These are phyloP conservation scores for Anarrhichthys ocellatus DNA, from an alignment of 2,113 vertebrate genomes.

Conservation along the genomic window DNA sequence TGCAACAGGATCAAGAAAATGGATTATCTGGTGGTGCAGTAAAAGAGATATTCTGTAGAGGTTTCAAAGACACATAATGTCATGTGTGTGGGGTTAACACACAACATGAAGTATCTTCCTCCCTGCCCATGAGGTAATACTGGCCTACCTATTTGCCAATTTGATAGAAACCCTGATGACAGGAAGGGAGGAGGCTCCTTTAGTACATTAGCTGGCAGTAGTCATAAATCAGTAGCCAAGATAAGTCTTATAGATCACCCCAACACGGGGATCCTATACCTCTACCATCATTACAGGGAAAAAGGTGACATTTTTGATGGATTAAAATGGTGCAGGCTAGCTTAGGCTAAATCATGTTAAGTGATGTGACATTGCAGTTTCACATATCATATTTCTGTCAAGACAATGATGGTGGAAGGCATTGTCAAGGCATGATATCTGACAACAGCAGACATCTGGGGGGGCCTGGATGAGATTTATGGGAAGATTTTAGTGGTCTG, in stretches of 20 bases:
- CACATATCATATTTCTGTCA: conserved; percentile 98
- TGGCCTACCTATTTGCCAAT: conserved; percentile 85
- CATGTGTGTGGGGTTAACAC: conserved; percentile 25
- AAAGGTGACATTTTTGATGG: conserved; percentile 94
- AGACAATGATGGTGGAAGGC: conserved; percentile 94
- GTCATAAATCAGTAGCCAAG: conserved; percentile 89
- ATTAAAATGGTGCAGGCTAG: conserved; percentile 94
- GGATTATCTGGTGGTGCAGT: conserved; percentile 15
- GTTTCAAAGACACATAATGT: conserved; percentile 23
- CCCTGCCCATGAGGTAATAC: conserved; percentile 65
- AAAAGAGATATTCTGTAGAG: neutral
- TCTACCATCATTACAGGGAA: conserved; percentile 92
- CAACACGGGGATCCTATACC: conserved; percentile 89
- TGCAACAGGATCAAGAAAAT: conserved; percentile 1
- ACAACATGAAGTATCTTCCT: conserved; percentile 41
- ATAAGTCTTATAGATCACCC: conserved; percentile 92
- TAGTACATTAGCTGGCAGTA: conserved; percentile 79
- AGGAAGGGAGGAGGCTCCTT: conserved; percentile 80
- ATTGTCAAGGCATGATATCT: conserved; percentile 94
- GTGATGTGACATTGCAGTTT: conserved; percentile 97
- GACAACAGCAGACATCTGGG: conserved; percentile 92
- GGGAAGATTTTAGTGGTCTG: conserved; percentile 91
- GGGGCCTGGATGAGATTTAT: conserved; percentile 88
- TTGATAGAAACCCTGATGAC: conserved; percentile 85
- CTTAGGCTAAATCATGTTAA: conserved; percentile 96